Base-by-base conservation (phyloP, 1,140 invertebrate species). In the Contarinia nasturtii region DNA sequence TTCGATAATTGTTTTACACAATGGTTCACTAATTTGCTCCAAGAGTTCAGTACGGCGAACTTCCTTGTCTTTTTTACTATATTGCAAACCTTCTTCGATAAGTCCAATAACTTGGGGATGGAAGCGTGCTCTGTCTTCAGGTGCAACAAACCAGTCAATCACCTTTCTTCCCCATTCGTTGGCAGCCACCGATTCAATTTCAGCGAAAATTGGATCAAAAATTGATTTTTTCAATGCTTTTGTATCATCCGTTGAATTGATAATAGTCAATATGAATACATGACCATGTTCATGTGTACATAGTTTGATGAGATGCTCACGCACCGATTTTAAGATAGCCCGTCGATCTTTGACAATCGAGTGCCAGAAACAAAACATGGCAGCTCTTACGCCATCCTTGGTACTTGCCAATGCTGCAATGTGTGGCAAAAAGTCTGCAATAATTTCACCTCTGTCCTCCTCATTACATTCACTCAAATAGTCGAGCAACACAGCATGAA, bases 171-270 rank as follows among this genome's bases (percentile, higher is more conserved):
- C 83, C 64, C 77, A 76, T 57, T 86, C 79, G 60, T 82, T 77
- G 22, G 66, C 57, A 1, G 76, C 76, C 19, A 96, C 67, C 19
- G 80, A 77, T 38, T 75, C 68, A 1, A 90, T 54, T 56, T 82
- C 75, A 7, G 71, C 75, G 21, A 82, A 64, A 43, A 97, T 63
- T 55, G 88, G 81, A 45, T 80, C 64, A 17, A 87, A 64, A 40
- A 87, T 74, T 12, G 79, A 75, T 66, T 95, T 94, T 52, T 83
- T 82, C 18, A 94, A 69, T 1, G 95, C 65, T 43, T 88, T 80
- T 2, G 91, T 96, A 55, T 97, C 91, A 65, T 97, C 93, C 1
- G 92, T 78, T n/a, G 74, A 72, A 60, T 95, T 90, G 51, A 95
- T 79, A 42, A 95, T 69, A 1, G 85, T 76, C 47, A 94, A 67